A percentile compares a stretch with the other conserved stretches of the same genome.
Evolutionary conservation across 1,140 invertebrate species (phyloP).

Genomic region (Cydia splendana): DNA sequence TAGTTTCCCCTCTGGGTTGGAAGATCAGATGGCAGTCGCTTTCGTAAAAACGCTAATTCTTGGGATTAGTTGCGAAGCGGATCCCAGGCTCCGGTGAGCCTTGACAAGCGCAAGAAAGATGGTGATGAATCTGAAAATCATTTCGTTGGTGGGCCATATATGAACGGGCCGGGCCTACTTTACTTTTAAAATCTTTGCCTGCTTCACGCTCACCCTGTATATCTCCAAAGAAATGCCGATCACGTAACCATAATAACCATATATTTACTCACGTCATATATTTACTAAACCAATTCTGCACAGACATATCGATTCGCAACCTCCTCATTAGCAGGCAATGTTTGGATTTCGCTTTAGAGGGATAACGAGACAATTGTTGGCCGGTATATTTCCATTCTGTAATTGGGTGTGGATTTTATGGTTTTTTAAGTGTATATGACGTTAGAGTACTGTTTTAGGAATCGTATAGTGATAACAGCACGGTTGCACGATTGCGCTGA

Average conservation of each 20-base stretch:
- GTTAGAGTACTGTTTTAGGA: too few relatives aligned
- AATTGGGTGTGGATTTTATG: constrained; percentile 18
- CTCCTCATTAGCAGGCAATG: constrained; percentile 54
- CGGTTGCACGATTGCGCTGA: too few relatives aligned
- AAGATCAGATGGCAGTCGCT: too few relatives aligned
- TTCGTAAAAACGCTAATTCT: too few relatives aligned
- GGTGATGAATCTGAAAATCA: background rate
- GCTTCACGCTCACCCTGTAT: background rate
- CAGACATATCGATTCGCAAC: constrained; percentile 53
- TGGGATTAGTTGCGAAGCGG: too few relatives aligned
- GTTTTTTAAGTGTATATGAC: background rate
- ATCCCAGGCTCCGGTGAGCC: too few relatives aligned
- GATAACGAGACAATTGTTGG: constrained; percentile 48
- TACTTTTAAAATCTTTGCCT: background rate
- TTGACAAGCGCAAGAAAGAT: too few relatives aligned
- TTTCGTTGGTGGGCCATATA: too few relatives aligned
- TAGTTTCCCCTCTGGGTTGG: too few relatives aligned
- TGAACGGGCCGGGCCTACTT: too few relatives aligned
- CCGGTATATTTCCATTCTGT: constrained; percentile 58
- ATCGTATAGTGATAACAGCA: too few relatives aligned
- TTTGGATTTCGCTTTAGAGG: constrained; percentile 56
- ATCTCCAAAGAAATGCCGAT: constrained; percentile 14
- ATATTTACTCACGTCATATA: constrained; percentile 50
- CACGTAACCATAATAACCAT: constrained; percentile 35
- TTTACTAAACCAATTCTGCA: constrained; percentile 49